phyloP scores from a whole-genome alignment of 1,140 invertebrate genomes.

The Eubasilissa regina region DNA sequence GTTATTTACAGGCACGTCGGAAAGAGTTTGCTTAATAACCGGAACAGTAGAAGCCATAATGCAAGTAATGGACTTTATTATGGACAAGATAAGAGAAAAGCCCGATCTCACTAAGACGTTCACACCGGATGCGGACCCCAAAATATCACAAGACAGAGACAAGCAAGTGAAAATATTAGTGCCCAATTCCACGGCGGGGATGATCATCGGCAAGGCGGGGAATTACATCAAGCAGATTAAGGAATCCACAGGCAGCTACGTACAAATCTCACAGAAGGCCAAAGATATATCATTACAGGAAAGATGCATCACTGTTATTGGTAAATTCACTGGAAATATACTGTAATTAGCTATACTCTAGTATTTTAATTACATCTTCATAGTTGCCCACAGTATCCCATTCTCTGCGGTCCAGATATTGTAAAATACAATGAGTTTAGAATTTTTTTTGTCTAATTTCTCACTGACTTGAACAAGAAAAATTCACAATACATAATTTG shows the following conservation, averaged over 20 bases:
- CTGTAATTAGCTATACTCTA: no score
- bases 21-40: conserved; percentile 97
- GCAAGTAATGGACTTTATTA: conserved; percentile 95
- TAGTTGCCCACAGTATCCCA: no score
- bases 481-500: no score
- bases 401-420: no score
- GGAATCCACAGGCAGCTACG: conserved; percentile 96
- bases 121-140: conserved; percentile 77
- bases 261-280: conserved; percentile 98
- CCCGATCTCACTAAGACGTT: conserved; percentile 91
- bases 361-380: no score
- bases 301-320: conserved; percentile 97
- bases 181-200: conserved; percentile 98
- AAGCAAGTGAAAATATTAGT: conserved; percentile 98
- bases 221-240: conserved; percentile 99
- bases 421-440: no score
- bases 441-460: no score
- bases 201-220: conserved; percentile 99
- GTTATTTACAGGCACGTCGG: conserved; percentile 89
- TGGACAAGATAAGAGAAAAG: conserved; percentile 98
- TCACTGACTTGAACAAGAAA: no score
- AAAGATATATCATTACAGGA: conserved; percentile 97
- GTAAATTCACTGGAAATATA: conserved; percentile 74
- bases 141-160: conserved; percentile 83
- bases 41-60: conserved; percentile 94